phyloP scores from a whole-genome alignment of 2,113 vertebrate genomes.

The Ginglymostoma cirratum region DNA sequence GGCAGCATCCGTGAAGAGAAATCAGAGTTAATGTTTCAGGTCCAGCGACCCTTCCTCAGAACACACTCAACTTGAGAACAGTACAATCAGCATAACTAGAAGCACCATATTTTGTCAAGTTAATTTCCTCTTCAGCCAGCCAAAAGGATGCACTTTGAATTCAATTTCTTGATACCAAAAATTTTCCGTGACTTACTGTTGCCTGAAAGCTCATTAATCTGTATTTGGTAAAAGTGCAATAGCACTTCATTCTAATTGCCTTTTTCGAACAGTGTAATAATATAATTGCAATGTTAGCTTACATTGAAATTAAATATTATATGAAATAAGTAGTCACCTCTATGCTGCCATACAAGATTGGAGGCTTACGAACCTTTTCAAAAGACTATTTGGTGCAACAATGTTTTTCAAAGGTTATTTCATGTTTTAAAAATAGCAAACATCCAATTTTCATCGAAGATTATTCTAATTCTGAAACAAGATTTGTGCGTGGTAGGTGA shows the following conservation, averaged over 20 bases:
- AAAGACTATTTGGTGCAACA: neutral
- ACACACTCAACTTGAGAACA: neutral
- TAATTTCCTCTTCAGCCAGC: neutral
- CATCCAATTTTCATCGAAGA: neutral
- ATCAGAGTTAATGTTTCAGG: too few species aligned
- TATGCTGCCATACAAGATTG: neutral
- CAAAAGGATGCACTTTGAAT: neutral
- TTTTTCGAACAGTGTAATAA: neutral
- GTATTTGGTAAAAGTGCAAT: neutral
- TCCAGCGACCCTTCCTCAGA: too few species aligned
- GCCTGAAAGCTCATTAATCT: slow-evolving; percentile 11
- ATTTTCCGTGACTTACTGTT: neutral
- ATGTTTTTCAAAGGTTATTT: neutral
- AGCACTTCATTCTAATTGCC: neutral
- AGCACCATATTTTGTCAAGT: neutral
- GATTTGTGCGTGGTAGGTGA: neutral
- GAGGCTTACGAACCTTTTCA: neutral
- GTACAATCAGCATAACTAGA: neutral
- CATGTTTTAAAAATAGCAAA: neutral
- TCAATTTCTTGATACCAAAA: neutral
- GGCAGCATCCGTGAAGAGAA: too few species aligned
- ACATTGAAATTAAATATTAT: neutral
- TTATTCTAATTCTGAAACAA: neutral
- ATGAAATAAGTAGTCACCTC: neutral
- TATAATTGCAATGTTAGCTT: neutral